Evolutionary conservation across 2,888 invertebrate species (phyloP), one percentile per base, ranked within the genome.

Genomic region (Ptychoptera albimana): DNA sequence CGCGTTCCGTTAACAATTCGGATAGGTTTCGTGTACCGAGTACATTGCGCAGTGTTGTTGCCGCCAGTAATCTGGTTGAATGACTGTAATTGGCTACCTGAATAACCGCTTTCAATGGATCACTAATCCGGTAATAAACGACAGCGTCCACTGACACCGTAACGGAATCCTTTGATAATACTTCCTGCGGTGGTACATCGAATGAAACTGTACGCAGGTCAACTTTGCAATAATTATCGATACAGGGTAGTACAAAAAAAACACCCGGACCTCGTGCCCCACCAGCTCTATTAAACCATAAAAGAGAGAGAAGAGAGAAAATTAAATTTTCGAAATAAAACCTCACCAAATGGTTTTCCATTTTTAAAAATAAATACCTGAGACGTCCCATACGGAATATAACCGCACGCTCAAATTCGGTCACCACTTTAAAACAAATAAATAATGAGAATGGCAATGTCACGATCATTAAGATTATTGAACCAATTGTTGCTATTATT

Each of bases 141-240:
- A 85, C 84, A 0, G 92, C 92, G 58, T 93, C 92, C 2, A 93
- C 93, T 1, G 86, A 86, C 1, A 94, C 91, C 0, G 93, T 94
- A 30, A 93, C 92, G 0, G 87, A 87, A 64, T 93, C 92, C 67
- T 86, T 85, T n/a, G 91, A 88, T 44, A 93, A 70, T 31, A 93
- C 89, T 74, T 94, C 93, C 70, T 96, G 94, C 1, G 93, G 91
- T 38, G 94, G 92, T 1, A 96, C 92, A 67, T 94, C 92, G 59
- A 94, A 96, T 0, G 92, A 89, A 1, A 94, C 86, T 1, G 92
- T 92, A 49, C 94, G 74, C 46, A 94, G 69, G 64, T 96, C 94
- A 37, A 96, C 88, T 64, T 86, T 91, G 46, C 84, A 79, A 61
- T 91, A 94, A 39, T 80, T 82, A 60, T 93, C 94, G 45, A 94